A percentile compares a stretch with the other conserved stretches of the same genome.
These are phyloP conservation scores for Calameuta pallipes DNA, from an alignment of 2,888 invertebrate species.

Conservation along the genomic window DNA sequence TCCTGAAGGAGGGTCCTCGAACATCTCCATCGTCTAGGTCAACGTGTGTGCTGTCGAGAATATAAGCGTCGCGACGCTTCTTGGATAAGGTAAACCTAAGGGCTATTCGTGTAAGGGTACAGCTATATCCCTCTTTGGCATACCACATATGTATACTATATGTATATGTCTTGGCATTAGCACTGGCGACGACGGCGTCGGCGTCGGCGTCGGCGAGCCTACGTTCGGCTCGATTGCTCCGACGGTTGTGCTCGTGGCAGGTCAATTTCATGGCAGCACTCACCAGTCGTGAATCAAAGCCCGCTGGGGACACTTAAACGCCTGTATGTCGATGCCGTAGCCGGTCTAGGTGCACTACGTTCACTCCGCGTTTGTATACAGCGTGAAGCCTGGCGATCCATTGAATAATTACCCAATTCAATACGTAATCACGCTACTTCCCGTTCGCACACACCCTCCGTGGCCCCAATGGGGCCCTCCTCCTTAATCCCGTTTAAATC, in stretches of 20 bases:
- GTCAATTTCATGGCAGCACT: constrained; percentile 45
- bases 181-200: no score
- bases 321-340: constrained; percentile 24
- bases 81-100: no score
- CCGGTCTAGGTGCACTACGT: constrained; percentile 14
- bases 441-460: constrained; percentile 27
- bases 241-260: constrained; percentile 38
- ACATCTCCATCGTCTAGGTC: no score
- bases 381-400: constrained; percentile 38
- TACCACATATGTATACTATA: no score
- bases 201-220: not conserved
- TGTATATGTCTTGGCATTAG: no score
- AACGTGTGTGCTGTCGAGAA: no score
- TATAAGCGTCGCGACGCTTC: no score
- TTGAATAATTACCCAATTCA: constrained; percentile 56
- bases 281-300: constrained; percentile 47
- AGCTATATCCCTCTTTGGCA: no score
- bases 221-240: constrained; percentile 26
- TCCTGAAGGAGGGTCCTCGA: no score
- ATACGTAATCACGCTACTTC: constrained; percentile 55
- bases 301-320: constrained; percentile 46
- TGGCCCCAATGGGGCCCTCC: constrained; percentile 8
- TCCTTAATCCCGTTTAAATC: constrained; percentile 2
- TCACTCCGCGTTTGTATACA: constrained; percentile 35
- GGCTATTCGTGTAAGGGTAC: no score